Evolutionary conservation across 2,113 vertebrate species (phyloP).

Genomic region (Manacus vitellinus): DNA sequence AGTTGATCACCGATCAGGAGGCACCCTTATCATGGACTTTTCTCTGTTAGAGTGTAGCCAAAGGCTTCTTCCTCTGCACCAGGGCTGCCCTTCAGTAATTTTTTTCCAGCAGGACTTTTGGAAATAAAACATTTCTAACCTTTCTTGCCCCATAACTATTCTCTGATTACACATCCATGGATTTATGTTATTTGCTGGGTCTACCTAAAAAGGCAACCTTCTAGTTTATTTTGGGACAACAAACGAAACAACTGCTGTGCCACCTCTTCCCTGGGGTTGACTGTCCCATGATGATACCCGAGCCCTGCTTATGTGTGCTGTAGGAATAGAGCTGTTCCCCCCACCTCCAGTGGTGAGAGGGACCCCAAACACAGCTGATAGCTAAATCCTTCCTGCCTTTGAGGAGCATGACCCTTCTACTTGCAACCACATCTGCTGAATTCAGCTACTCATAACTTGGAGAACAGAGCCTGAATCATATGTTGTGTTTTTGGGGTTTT

Average conservation of each 20-base stretch:
- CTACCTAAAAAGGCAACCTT: neutral
- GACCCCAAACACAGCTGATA: neutral
- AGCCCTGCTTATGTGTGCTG: too few relatives aligned
- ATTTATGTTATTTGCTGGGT: neutral
- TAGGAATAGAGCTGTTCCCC: neutral
- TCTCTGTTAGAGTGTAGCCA: neutral
- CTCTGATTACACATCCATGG: neutral
- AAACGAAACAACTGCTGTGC: accelerated
- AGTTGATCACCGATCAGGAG: neutral
- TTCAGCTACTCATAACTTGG: neutral
- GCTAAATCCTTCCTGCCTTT: neutral
- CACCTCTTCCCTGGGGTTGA: neutral
- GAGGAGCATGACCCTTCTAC: neutral
- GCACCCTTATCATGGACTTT: too few relatives aligned
- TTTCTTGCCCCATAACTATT: neutral
- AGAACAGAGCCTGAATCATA: neutral
- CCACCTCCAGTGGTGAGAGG: neutral
- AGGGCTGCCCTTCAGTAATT: neutral
- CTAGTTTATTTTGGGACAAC: neutral
- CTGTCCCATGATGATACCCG: neutral
- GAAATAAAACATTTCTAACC: neutral
- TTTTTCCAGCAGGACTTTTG: neutral
- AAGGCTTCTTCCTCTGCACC: neutral
- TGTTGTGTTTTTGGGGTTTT: neutral
- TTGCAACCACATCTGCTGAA: neutral